These are phyloP conservation scores for Aphelenchoides fujianensis DNA, from an alignment of 1,140 invertebrate species.

Conservation along the genomic window DNA sequence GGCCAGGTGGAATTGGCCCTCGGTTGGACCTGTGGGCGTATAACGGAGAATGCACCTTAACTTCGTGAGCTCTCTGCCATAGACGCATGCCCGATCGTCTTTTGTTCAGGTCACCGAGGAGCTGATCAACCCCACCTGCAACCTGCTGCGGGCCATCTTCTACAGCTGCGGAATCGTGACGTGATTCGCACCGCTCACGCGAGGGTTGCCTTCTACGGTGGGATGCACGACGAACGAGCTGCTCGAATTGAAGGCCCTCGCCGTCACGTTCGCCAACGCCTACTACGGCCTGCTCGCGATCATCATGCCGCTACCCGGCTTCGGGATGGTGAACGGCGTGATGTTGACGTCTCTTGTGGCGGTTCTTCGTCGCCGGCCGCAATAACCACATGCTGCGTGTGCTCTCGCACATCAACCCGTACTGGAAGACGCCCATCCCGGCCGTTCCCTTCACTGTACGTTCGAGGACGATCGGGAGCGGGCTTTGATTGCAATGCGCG, in stretches of 20 bases:
- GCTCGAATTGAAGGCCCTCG: conserved; percentile 86
- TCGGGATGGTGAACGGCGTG: conserved; percentile 97
- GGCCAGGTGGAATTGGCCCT: conserved; percentile 90
- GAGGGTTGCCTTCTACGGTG: conserved; percentile 93
- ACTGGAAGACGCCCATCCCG: conserved; percentile 58
- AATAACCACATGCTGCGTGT: conserved; percentile 60
- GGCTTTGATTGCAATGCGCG: conserved; percentile 9
- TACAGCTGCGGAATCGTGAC: conserved; percentile 92
- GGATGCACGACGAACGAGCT: conserved; percentile 81
- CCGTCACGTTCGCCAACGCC: conserved; percentile 88
- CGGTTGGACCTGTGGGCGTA: conserved; percentile 99
- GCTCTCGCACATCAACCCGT: conserved; percentile 58
- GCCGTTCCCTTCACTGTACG: conserved; percentile 63
- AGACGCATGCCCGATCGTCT: no score
- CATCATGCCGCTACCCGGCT: conserved; percentile 93
- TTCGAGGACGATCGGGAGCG: conserved; percentile 5
- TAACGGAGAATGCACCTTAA: conserved; percentile 76
- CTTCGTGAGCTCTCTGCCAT: no score
- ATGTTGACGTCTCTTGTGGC: conserved; percentile 88
- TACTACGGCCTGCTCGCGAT: conserved; percentile 87
- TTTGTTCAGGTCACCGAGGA: no score
- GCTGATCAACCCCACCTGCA: conserved; percentile 90
- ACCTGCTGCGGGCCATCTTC: conserved; percentile 88
- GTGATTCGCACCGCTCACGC: conserved; percentile 86
- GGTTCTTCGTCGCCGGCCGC: conserved; percentile 62